Evolutionary conservation across 2,888 invertebrate species (phyloP).

Genomic region (Drosophila vallismaia): DNA sequence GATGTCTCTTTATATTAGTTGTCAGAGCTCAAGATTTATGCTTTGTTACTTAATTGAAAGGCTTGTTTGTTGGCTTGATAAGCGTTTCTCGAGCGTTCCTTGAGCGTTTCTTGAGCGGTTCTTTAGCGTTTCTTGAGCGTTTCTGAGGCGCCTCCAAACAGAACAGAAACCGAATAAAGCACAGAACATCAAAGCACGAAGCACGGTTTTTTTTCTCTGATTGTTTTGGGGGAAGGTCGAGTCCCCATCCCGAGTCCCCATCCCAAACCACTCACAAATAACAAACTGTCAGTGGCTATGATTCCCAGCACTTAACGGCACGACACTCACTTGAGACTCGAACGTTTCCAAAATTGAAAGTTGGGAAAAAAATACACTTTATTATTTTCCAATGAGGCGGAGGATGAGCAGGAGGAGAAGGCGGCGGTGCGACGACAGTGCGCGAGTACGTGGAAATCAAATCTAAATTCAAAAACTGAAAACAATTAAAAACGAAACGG

Average conservation of each 20-base stretch:
- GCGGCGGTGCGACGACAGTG: conserved; percentile 41
- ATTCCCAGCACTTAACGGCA: conserved; percentile 48
- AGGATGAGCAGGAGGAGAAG: not conserved
- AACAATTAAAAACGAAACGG: conserved; percentile 74
- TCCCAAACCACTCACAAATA: conserved; percentile 48
- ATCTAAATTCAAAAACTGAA: conserved; percentile 76
- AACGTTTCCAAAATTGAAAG: conserved; percentile 32
- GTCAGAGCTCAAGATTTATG: conserved; percentile 39
- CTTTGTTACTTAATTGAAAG: conserved; percentile 51
- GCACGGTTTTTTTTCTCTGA: conserved; percentile 2
- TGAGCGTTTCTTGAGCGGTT: conserved; percentile 29
- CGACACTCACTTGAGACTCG: conserved; percentile 37
- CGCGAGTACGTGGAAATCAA: conserved; percentile 74
- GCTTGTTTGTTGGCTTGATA: conserved; percentile 60
- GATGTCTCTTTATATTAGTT: conserved; percentile 3
- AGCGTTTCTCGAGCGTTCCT: conserved; percentile 45
- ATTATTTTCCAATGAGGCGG: conserved; percentile 6
- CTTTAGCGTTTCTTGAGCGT: conserved; percentile 37
- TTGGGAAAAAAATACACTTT: conserved; percentile 30
- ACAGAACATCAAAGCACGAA: conserved; percentile 18
- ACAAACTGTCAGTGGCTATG: conserved; percentile 50
- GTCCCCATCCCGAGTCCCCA: conserved; percentile 29
- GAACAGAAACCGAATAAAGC: conserved; percentile 39
- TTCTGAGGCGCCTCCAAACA: conserved; percentile 41
- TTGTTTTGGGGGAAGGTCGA: not conserved